Evolutionary conservation across 2,113 vertebrate species (phyloP).

Genomic region (Atherinomorus stipes): DNA sequence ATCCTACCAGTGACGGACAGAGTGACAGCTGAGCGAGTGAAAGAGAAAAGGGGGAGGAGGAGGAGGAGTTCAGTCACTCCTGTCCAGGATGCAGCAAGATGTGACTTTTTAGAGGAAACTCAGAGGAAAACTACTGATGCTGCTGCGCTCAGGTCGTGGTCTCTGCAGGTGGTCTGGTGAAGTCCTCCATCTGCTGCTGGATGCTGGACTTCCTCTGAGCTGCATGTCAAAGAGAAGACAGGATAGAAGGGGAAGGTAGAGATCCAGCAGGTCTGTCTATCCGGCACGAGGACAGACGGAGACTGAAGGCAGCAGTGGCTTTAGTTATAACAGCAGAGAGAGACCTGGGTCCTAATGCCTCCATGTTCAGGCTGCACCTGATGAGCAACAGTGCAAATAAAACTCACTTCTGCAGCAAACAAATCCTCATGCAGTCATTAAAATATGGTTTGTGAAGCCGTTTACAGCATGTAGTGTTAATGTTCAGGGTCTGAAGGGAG

Average conservation of each 20-base stretch:
- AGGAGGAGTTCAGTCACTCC: constrained; percentile 13
- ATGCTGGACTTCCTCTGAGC: constrained; percentile 13
- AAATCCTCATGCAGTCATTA: too few relatives aligned
- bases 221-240: constrained; percentile 16
- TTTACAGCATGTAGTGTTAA: too few relatives aligned
- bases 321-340: constrained; percentile 8
- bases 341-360: constrained; percentile 72
- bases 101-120: constrained; percentile 17
- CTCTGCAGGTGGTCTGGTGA: constrained; percentile 5
- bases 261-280: constrained; percentile 39
- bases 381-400: neutral
- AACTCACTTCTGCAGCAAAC: accelerated
- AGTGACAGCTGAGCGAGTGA: constrained; percentile 62
- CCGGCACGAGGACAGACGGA: constrained; percentile 25
- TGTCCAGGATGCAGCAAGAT: neutral
- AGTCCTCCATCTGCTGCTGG: constrained; percentile 43
- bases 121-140: constrained; percentile 35
- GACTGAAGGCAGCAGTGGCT: constrained; percentile 29
- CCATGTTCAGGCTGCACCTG: neutral
- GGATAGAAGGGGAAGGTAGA: constrained; percentile 4
- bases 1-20: constrained; percentile 60
- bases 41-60: constrained; percentile 26
- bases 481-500: too few relatives aligned
- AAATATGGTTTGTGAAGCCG: too few relatives aligned
- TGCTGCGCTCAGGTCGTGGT: constrained; percentile 40